Percentiles rank a stretch among this genome's conserved stretches.
Conservation (phyloP, 1,140 invertebrate species). For the Drosophila mayri region DNA sequence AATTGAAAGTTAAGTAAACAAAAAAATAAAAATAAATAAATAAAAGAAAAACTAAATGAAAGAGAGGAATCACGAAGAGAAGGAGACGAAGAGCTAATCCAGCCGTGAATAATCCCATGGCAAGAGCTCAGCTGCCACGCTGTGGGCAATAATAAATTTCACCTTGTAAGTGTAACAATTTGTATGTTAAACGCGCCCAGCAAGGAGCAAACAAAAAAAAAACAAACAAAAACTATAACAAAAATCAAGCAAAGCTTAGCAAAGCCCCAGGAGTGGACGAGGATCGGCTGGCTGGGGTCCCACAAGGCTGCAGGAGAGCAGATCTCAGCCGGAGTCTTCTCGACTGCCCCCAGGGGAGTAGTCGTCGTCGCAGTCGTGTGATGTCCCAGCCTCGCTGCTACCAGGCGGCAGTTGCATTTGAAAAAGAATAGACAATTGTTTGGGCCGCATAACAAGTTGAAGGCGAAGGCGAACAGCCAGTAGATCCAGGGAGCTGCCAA, state of each 20-base stretch:
- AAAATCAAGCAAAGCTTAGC: conserved; percentile 8
- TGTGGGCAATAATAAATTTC: conserved; percentile 79
- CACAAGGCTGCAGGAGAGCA: conserved; percentile 48
- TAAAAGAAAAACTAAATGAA: conserved; percentile 2
- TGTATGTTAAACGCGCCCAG: conserved; percentile 81
- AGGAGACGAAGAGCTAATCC: conserved; percentile 30
- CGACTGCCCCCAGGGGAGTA: conserved; percentile 58
- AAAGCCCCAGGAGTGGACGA: conserved; percentile 30
- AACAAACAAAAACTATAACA: conserved; percentile 13
- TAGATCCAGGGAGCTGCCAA: conserved; percentile 28
- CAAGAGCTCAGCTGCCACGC: conserved; percentile 36
- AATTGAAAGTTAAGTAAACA: conserved; percentile 46
- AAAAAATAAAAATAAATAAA: no score
- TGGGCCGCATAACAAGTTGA: conserved; percentile 79
- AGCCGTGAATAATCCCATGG: conserved; percentile 47
- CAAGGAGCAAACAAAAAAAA: conserved; percentile 22
- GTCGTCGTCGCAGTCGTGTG: conserved; percentile 36
- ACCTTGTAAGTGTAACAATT: conserved; percentile 84
- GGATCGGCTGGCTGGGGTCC: conserved; percentile 44
- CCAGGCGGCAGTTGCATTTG: conserved; percentile 64
- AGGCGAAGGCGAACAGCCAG: conserved; percentile 54
- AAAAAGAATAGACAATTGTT: conserved; percentile 83
- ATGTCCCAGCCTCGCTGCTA: conserved; percentile 42
- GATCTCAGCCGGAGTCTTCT: conserved; percentile 45
- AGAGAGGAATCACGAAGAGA: not conserved